Evolutionary conservation across 2,113 vertebrate genomes (phyloP), one percentile per base, ranked within the genome.

Genomic region (Fulmarus glacialis): DNA sequence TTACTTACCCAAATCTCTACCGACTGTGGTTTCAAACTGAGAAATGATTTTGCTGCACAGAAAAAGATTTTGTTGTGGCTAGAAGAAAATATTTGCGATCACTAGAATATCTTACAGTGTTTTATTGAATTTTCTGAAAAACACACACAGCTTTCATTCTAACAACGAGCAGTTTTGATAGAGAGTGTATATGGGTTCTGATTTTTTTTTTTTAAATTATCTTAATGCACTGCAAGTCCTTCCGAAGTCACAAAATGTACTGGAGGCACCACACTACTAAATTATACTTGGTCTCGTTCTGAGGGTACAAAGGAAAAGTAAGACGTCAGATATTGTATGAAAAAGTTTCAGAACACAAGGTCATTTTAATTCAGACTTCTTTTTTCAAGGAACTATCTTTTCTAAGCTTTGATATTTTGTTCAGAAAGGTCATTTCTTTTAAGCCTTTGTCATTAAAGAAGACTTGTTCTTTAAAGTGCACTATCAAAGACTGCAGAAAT

Each of bases 401-500:
- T 90, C 95, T 86, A 86, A 73, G 97, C 98, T 98, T 98, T 98
- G 97, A 98, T 98, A 98, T 98, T 97, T 98, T 97, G 93, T 97
- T 98, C 97, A 97, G 97, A 98, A 98, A 98, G 98, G 97, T 98
- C 97, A 70, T 97, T 98, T 97, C 98, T 98, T 98, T 98, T 97
- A 97, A 98, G 98, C 97, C 95, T 97, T 98, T 97, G 97, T 98
- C 98, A 98, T 98, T 99, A 98, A 98, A 98, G 97, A 95, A 64
- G 34, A 85, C 97, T 98, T 97, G 95, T 96, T 97, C 98, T 98
- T 98, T 98, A 98, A 98, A 98, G 98, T 83, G 88, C 5, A 26
- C 96, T 98, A 98, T 98, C 98, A 98, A 99, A 98, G 97, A 72
- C 7, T 71, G 67, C 97, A 96, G 97, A 98, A 98, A 98, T 98